These are phyloP conservation scores for Drosophila ironensis DNA, from an alignment of 1,140 invertebrate genomes.

Conservation along the genomic window DNA sequence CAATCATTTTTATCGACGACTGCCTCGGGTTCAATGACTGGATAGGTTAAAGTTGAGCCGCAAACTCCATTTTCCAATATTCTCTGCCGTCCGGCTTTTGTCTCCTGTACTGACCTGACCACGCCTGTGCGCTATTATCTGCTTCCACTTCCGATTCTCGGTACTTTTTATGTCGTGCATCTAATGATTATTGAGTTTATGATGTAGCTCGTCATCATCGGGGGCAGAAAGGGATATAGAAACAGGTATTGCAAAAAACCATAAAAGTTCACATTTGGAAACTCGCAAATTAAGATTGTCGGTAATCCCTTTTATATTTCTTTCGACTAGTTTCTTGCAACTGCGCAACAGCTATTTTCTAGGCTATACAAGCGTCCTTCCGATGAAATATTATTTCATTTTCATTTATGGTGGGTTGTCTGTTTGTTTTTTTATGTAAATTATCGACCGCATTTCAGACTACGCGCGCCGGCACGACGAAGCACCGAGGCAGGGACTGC, in stretches of 20 bases:
- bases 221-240: not conserved
- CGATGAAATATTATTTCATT: conserved; percentile 46
- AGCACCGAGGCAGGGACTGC: conserved; percentile 19
- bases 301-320: too few relatives aligned
- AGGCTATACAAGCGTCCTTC: too few relatives aligned
- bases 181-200: conserved; percentile 13
- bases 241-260: not conserved
- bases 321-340: too few relatives aligned
- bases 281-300: too few relatives aligned
- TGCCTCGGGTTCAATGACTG: conserved; percentile 25
- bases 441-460: conserved; percentile 68
- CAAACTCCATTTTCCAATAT: conserved; percentile 6
- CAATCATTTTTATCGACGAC: conserved; percentile 61
- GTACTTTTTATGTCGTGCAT: not conserved
- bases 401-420: conserved; percentile 21
- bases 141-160: not conserved
- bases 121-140: conserved; percentile 9
- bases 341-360: too few relatives aligned
- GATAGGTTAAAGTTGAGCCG: conserved; percentile 29
- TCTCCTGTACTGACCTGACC: conserved; percentile 11
- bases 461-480: conserved; percentile 5
- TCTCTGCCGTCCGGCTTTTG: too few relatives aligned
- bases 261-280: too few relatives aligned
- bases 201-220: not conserved
- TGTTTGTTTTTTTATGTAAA: conserved; percentile 61